Percentiles rank a stretch among this genome's conserved stretches.
phyloP scores from a whole-genome alignment of 2,113 vertebrate species.

The Mormoops blainvillei region DNA sequence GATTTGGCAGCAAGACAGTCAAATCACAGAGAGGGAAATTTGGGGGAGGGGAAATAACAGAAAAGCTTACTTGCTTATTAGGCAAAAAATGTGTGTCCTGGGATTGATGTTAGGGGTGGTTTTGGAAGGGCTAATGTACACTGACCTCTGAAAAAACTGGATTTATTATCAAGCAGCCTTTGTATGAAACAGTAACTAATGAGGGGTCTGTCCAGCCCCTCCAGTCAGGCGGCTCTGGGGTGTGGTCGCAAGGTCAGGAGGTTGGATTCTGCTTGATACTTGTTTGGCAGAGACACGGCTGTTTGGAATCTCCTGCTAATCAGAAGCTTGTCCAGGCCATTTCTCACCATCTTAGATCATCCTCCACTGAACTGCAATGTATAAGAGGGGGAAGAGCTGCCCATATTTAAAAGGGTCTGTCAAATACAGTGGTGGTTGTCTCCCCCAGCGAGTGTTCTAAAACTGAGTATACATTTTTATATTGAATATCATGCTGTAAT shows the following conservation, averaged over 20 bases:
- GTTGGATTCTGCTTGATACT: constrained; percentile 32
- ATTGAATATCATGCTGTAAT: not conserved
- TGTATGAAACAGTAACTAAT: constrained; percentile 65
- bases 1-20: not conserved
- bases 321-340: constrained; percentile 45
- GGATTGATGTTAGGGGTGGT: constrained; percentile 49
- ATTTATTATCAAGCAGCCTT: constrained; percentile 47
- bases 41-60: constrained; percentile 37
- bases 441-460: not conserved
- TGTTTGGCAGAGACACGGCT: constrained; percentile 37
- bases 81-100: constrained; percentile 46
- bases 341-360: not conserved
- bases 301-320: constrained; percentile 52
- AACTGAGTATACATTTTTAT: constrained; percentile 20
- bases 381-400: constrained; percentile 22
- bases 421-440: not conserved
- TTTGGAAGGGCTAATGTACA: constrained; percentile 38
- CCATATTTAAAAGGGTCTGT: constrained; percentile 32
- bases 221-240: not conserved
- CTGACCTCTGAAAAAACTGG: constrained; percentile 48
- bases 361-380: constrained; percentile 29
- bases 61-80: constrained; percentile 66
- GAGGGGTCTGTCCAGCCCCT: constrained; percentile 23
- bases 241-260: not conserved
- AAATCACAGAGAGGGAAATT: constrained; percentile 24